Evolutionary conservation across 2,888 invertebrate species (phyloP), one percentile per base, ranked within the genome.

Genomic region (Glaucopsyche alexis): DNA sequence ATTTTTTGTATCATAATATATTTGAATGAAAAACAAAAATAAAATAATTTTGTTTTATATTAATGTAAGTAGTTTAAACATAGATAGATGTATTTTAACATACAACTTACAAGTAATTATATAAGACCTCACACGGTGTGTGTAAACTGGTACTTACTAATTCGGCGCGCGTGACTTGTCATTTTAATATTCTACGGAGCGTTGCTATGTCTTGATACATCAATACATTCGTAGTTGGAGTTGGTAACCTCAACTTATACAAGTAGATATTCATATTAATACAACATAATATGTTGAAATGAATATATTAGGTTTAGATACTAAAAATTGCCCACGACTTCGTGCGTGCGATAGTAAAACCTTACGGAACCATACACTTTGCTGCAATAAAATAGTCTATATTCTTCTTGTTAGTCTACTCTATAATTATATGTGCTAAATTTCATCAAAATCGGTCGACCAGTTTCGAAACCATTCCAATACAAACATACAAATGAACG

Each of bases 201-300:
- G 88, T 89, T 85, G 89, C 87, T 85, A 89, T 85, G 87, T 81
- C 78, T 83, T 86, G 89, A 87, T 89, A 90, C 84, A 87, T 90
- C 90, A 82, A 90, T 90, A 88, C 76, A 72, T 73, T 74, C 72
- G 64, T 64, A 16, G 47, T n/a, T 7, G 42, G 4, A 42, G 8
- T 8, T 42, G 0, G 7, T 60, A 7, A 60, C 29, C 13, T 5
- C 60, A 29, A 29, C 55, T 19, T 19, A 16, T 8, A 11, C 55
- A 9, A 19, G 16, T 19, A 55, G 55, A 19, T 55, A 55, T 29
- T 29, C 29, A 29, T 29, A 29, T 29, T 29, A 29, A 29, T 19
- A 2, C 40, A 6, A 1, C 8, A 47, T 9, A 47, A 7, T 29
- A 60, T 60, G 29, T 29, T 60, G 60, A 47, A 47, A 47, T 47